Base-by-base conservation (phyloP, 2,888 invertebrate species). In the Brachyptera putata region DNA sequence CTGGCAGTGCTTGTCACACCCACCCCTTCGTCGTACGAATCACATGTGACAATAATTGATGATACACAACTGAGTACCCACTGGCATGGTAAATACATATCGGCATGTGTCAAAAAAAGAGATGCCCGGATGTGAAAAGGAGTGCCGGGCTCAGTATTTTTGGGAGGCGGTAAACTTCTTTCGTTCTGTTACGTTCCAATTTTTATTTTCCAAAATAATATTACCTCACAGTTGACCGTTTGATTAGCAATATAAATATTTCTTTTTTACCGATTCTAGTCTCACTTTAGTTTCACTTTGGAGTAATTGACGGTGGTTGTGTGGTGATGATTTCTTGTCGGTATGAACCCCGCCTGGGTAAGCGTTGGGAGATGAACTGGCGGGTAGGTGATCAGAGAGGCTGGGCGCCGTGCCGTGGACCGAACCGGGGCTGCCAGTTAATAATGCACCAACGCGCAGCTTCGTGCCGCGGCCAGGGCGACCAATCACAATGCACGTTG, bases 391-490 rank as follows among this genome's bases (percentile, higher is more conserved):
- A 9, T 39, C n/a, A n/a, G n/a, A 21, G 43, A 57, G 22, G 26
- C 41, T 39, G 57, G 25, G 41, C 14, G n/a, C 26, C 25, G n/a
- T 39, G 49, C 22, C 58, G 55, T 46, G 46, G 56, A 60, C 55
- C 43, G 18, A 46, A 57, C 60, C 56, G n/a, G 62, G 64, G 61
- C 57, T 61, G 56, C 56, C 58, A 59, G 64, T 64, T 64, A 64
- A 64, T 64, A 64, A 64, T 64, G 64, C 62, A 64, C 64, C 58
- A 56, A 58, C 48, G 60, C 61, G 61, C 55, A 61, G 37, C 36
- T 24, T 48, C 50, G 34, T 30, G 30, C 22, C 39, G 16, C 21
- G n/a, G 22, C 49, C 36, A 36, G 49, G 49, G 46, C 62, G 53
- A 41, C 64, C 64, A 64, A 64, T 62, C 48, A 58, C 46, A 21